Conservation (phyloP, 2,797 vertebrate species). For the Lagocephalus sceleratus region DNA sequence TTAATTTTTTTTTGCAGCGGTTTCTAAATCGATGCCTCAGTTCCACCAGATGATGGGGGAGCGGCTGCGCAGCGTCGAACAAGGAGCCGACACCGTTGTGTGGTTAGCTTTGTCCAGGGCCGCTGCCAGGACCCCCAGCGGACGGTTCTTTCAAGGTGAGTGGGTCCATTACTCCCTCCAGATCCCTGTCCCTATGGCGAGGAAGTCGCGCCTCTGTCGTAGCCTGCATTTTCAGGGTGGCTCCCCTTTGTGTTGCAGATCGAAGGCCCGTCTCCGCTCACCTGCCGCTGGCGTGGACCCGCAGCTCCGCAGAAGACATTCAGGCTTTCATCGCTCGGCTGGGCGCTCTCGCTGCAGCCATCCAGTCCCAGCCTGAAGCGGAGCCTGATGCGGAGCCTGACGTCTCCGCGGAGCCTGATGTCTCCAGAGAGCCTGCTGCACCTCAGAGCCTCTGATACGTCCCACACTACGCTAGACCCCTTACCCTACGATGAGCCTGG, state of each 20-base stretch:
- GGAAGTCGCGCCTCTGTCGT: background rate
- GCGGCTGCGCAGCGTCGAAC: slow-evolving; percentile 63
- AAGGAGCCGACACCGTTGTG: slow-evolving; percentile 71
- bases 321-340: slow-evolving; percentile 61
- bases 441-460: slow-evolving; percentile 31
- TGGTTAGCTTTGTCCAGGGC: slow-evolving; percentile 70
- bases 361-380: slow-evolving; percentile 32
- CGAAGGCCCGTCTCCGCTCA: slow-evolving; percentile 60
- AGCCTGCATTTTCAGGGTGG: no score
- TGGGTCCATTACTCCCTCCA: background rate
- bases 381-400: slow-evolving; percentile 7
- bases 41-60: slow-evolving; percentile 73
- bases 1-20: slow-evolving; percentile 16
- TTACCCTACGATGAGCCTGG: background rate
- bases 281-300: slow-evolving; percentile 75
- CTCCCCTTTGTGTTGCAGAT: slow-evolving; percentile 54
- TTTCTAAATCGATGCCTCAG: slow-evolving; percentile 71
- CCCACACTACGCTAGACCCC: no score
- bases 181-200: no score
- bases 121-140: slow-evolving; percentile 53
- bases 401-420: background rate
- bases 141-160: slow-evolving; percentile 76
- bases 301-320: slow-evolving; percentile 57
- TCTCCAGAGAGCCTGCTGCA: slow-evolving; percentile 1
- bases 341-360: slow-evolving; percentile 53